Percentiles rank a stretch among this genome's conserved stretches.
Evolutionary conservation across 2,113 vertebrate genomes (phyloP).

Genomic region (Oenanthe melanoleuca): DNA sequence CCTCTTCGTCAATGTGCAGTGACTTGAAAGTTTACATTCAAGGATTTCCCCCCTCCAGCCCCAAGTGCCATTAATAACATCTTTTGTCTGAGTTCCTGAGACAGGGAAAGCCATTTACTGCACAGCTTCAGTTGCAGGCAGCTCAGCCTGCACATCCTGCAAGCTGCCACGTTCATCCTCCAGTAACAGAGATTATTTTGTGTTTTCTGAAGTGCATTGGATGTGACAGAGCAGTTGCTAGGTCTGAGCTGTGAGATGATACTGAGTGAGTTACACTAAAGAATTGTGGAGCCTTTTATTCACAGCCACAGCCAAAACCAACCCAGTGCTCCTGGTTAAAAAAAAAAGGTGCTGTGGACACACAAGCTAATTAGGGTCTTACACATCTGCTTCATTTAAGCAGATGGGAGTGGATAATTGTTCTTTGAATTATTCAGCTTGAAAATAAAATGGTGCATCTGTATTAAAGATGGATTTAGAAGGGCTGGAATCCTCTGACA

Average conservation of each 20-base stretch:
- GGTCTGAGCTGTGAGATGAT: background rate
- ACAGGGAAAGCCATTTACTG: background rate
- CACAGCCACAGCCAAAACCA: background rate
- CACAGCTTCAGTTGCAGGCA: background rate
- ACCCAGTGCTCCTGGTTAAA: background rate
- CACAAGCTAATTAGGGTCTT: background rate
- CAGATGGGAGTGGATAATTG: background rate
- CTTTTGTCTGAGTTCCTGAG: constrained; percentile 43
- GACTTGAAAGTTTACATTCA: constrained; percentile 25
- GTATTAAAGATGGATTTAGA: background rate
- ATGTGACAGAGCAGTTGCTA: background rate
- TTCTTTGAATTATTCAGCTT: background rate
- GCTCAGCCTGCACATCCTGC: background rate
- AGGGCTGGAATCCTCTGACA: background rate
- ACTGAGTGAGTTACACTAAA: background rate
- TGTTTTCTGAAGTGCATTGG: background rate
- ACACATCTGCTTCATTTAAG: background rate
- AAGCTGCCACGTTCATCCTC: background rate
- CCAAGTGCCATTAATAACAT: background rate
- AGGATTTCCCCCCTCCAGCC: background rate
- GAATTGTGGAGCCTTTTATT: background rate
- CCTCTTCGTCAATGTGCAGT: background rate
- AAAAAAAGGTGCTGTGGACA: background rate
- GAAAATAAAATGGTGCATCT: background rate
- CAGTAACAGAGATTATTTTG: background rate